phyloP scores from a whole-genome alignment of 1,140 invertebrate species.

The Drosophila jambulina region DNA sequence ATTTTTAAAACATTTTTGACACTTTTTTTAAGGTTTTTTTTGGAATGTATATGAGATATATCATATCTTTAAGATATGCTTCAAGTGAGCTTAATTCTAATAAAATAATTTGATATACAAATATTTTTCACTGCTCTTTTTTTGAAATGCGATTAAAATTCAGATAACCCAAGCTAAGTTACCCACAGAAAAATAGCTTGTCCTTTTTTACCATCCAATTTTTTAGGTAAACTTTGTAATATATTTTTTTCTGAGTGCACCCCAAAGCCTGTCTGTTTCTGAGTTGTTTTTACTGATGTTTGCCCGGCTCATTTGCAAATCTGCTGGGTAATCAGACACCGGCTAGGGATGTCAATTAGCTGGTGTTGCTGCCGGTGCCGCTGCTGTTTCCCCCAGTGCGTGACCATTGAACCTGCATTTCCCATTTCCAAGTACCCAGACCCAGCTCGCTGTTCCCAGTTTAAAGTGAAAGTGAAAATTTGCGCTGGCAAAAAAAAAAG shows the following conservation, averaged over 20 bases:
- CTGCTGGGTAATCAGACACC: constrained; percentile 59
- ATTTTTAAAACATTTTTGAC: background rate
- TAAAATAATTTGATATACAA: too few species aligned
- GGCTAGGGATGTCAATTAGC: constrained; percentile 55
- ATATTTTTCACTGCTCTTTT: too few species aligned
- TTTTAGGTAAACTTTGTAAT: too few species aligned
- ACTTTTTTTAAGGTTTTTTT: too few species aligned
- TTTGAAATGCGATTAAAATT: too few species aligned
- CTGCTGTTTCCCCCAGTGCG: constrained; percentile 48
- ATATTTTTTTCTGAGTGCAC: background rate
- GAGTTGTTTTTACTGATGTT: constrained; percentile 31
- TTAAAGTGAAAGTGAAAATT: constrained; percentile 68
- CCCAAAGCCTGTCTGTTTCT: constrained; percentile 15
- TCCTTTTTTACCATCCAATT: background rate
- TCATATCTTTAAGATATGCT: too few species aligned
- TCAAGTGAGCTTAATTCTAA: too few species aligned
- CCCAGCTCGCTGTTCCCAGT: constrained; percentile 9
- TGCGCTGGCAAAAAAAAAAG: background rate
- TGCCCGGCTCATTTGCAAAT: constrained; percentile 68
- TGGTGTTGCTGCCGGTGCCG: constrained; percentile 15
- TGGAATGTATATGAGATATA: too few species aligned
- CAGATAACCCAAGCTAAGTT: background rate
- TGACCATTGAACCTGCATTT: constrained; percentile 59
- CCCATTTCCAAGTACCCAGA: constrained; percentile 26
- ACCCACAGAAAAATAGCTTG: background rate